phyloP scores from a whole-genome alignment of 2,888 invertebrate species.

The Cosmopolites sordidus region DNA sequence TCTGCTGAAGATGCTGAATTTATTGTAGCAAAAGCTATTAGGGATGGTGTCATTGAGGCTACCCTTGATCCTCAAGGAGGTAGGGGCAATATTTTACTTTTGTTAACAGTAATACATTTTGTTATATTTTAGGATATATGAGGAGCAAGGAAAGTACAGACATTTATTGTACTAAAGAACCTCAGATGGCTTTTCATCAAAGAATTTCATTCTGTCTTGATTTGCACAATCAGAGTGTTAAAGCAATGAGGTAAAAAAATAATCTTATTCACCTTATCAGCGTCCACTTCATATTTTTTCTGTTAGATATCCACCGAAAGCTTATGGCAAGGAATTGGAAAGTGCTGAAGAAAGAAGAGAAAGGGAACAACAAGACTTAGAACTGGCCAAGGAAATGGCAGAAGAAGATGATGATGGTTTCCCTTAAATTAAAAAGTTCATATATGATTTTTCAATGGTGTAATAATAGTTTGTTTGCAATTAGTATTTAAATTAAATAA shows the following conservation, averaged over 20 bases:
- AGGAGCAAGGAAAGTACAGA: constrained; percentile 96
- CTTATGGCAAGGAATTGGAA: constrained; percentile 96
- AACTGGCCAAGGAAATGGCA: constrained; percentile 99
- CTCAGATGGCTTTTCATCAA: constrained; percentile 93
- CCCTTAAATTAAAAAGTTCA: constrained; percentile 44
- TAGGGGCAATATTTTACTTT: constrained; percentile 2
- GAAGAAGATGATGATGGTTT: constrained; percentile 97
- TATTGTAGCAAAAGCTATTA: constrained; percentile 95
- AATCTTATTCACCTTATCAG: background rate
- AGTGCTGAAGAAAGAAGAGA: constrained; percentile 95
- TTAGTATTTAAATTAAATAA: constrained; percentile 11
- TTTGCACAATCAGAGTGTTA: constrained; percentile 97
- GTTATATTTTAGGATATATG: constrained; percentile 60
- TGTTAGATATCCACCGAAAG: constrained; percentile 84
- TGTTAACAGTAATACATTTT: background rate
- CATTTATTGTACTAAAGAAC: constrained; percentile 94
- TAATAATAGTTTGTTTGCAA: constrained; percentile 5
- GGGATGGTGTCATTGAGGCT: constrained; percentile 98
- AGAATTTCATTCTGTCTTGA: constrained; percentile 96
- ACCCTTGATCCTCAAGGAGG: constrained; percentile 92
- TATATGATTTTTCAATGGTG: constrained; percentile 3
- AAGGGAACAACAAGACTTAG: constrained; percentile 95
- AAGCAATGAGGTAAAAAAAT: constrained; percentile 78
- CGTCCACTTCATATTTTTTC: background rate
- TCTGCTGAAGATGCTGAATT: constrained; percentile 98